A percentile compares a stretch with the other conserved stretches of the same genome.
phyloP scores from a whole-genome alignment of 2,113 vertebrate genomes.

The Channa argus region DNA sequence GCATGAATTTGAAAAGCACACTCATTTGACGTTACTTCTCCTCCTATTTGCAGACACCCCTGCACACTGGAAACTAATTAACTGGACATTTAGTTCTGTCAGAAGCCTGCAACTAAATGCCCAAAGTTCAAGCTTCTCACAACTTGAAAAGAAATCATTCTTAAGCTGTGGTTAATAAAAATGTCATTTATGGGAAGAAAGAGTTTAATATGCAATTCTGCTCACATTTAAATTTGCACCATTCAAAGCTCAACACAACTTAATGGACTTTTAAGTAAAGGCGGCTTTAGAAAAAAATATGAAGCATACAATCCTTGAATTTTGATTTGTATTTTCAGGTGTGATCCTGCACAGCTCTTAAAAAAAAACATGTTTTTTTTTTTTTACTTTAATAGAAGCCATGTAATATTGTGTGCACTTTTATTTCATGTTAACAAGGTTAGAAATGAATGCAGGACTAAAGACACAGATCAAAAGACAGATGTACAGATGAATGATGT shows the following conservation, averaged over 20 bases:
- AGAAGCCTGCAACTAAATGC: conserved; percentile 53
- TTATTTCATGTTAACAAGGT: conserved; percentile 40
- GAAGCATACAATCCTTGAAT: conserved; percentile 18
- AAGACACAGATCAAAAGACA: conserved; percentile 31
- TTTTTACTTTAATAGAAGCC: conserved; percentile 28
- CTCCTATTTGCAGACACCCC: conserved; percentile 48
- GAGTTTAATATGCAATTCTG: conserved; percentile 68
- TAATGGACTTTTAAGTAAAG: conserved; percentile 71
- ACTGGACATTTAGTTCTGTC: conserved; percentile 73
- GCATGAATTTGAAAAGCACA: conserved; percentile 62
- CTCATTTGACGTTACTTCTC: conserved; percentile 54
- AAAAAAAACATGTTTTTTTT: conserved; percentile 4
- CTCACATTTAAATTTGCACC: conserved; percentile 58
- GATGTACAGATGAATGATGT: conserved; percentile 60
- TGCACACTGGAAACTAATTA: conserved; percentile 72
- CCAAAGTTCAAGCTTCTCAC: conserved; percentile 60
- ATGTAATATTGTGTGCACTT: conserved; percentile 18
- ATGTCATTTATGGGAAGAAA: conserved; percentile 70
- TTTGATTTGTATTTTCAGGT: conserved; percentile 25
- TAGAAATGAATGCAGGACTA: conserved; percentile 26
- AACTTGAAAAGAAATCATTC: conserved; percentile 71
- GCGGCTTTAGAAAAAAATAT: conserved; percentile 36
- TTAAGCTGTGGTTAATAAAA: conserved; percentile 71
- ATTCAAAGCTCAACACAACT: conserved; percentile 51
- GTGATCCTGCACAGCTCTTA: conserved; percentile 39